Evolutionary conservation across 2,797 vertebrate genomes (phyloP), one percentile per base, ranked within the genome.

Genomic region (Melanotaenia trifasciata): DNA sequence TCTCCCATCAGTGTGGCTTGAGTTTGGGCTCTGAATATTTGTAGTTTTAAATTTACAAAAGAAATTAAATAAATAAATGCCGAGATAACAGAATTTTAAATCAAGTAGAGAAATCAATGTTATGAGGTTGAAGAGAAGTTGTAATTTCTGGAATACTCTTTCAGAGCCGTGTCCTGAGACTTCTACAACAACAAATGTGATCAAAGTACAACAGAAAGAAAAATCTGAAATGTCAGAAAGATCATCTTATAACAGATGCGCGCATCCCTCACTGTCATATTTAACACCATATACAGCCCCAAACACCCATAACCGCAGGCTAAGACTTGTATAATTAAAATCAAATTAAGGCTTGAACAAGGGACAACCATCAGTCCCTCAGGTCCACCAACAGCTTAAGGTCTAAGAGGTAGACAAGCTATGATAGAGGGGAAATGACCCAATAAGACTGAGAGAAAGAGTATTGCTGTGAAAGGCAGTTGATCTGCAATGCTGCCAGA

Each of bases 401-500:
- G 57, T 77, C 76, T 85, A 3, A 45, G 38, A 65, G 58, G 26
- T 50, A 78, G 78, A 78, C 74, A 61, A 61, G 64, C 64, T 51
- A 35, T 53, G 60, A 70, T 57, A 28, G 59, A 76, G 54, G 79
- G 67, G 56, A 74, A 71, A 72, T 70, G 66, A 67, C 57, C 67
- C 28, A 83, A 62, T 35, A 26, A 76, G 54, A 72, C 43, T 58
- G 36, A 72, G 53, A 67, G 62, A 62, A 63, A 83, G 20, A 80
- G 69, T 7, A 63, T 32, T 76, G 78, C 78, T 82, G 83, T 78
- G 80, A 72, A 57, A 86, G 81, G 83, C 72, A 82, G 79, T 78
- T 88, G 86, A 91, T 89, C 83, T 82, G 81, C 80, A 85, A 76
- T 83, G 76, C 87, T 83, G 84, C 78, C 63, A 76, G 67, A 87